Conservation (phyloP, 2,113 vertebrate species). For the Zapornia atra region DNA sequence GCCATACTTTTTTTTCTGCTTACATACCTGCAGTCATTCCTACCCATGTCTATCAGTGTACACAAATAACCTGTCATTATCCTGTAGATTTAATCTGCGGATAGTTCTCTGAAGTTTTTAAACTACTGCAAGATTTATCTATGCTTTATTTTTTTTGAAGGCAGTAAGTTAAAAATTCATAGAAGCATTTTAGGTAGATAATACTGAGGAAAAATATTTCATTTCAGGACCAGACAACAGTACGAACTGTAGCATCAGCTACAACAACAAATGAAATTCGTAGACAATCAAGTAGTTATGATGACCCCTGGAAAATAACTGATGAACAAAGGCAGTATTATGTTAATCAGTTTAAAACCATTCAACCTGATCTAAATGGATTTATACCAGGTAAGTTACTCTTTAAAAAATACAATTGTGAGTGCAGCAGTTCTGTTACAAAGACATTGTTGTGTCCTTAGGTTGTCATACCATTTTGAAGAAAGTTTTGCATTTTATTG, state of each 20-base stretch:
- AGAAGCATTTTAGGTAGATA: constrained; percentile 62
- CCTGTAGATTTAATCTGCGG: constrained; percentile 27
- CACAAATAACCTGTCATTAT: constrained; percentile 50
- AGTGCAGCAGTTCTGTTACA: constrained; percentile 25
- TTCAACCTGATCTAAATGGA: constrained; percentile 96
- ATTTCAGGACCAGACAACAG: constrained; percentile 89
- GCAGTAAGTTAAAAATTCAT: constrained; percentile 63
- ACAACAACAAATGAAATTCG: constrained; percentile 93
- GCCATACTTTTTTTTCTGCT: constrained; percentile 68
- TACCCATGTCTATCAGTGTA: constrained; percentile 52
- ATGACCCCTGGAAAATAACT: constrained; percentile 99
- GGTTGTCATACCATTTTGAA: background rate
- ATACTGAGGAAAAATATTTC: constrained; percentile 82
- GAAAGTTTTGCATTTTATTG: background rate
- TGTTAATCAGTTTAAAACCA: constrained; percentile 99
- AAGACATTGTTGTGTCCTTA: background rate
- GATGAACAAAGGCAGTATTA: constrained; percentile 99
- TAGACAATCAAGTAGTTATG: constrained; percentile 95
- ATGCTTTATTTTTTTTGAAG: constrained; percentile 67
- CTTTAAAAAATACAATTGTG: constrained; percentile 52
- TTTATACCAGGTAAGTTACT: constrained; percentile 93
- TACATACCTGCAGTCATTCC: constrained; percentile 71
- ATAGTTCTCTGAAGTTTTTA: constrained; percentile 48
- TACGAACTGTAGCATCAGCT: constrained; percentile 91
- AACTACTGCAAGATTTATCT: constrained; percentile 46